Conservation (phyloP, 2,888 invertebrate species). For the Smittia sp. region DNA sequence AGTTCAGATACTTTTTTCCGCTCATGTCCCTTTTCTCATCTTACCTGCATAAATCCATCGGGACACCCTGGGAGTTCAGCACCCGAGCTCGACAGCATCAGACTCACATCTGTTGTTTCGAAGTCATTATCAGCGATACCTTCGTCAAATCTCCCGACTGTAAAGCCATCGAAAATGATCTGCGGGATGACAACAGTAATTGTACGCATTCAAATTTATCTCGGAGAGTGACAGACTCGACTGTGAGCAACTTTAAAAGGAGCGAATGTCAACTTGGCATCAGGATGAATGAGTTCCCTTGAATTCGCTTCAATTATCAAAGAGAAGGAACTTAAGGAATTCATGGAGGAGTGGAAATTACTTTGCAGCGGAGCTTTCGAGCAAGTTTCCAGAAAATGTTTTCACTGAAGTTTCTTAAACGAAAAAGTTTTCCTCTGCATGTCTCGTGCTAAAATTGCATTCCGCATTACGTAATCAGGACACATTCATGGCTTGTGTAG, state of each 20-base stretch:
- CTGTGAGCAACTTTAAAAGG: background rate
- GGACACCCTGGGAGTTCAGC: slow-evolving; percentile 75
- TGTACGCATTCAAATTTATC: background rate
- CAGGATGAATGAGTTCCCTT: too few species aligned
- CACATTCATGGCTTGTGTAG: too few species aligned
- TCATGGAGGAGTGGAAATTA: too few species aligned
- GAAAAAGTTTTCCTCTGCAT: background rate
- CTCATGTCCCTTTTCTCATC: slow-evolving; percentile 46
- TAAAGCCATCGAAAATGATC: slow-evolving; percentile 85
- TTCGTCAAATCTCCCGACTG: slow-evolving; percentile 77
- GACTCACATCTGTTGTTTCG: slow-evolving; percentile 53
- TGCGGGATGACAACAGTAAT: slow-evolving; percentile 49
- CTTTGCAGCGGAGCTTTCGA: background rate
- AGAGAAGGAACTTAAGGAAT: too few species aligned
- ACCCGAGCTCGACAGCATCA: slow-evolving; percentile 48
- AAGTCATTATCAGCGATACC: slow-evolving; percentile 55
- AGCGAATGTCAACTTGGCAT: too few species aligned
- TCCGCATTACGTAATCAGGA: too few species aligned
- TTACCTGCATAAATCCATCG: slow-evolving; percentile 83
- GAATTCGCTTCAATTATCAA: too few species aligned
- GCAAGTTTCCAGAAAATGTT: background rate
- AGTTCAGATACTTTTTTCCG: background rate
- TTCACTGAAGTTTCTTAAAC: background rate
- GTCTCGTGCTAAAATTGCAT: background rate
- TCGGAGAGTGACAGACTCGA: background rate